phyloP scores from a whole-genome alignment of 2,888 invertebrate species.

The Aradus depressus region DNA sequence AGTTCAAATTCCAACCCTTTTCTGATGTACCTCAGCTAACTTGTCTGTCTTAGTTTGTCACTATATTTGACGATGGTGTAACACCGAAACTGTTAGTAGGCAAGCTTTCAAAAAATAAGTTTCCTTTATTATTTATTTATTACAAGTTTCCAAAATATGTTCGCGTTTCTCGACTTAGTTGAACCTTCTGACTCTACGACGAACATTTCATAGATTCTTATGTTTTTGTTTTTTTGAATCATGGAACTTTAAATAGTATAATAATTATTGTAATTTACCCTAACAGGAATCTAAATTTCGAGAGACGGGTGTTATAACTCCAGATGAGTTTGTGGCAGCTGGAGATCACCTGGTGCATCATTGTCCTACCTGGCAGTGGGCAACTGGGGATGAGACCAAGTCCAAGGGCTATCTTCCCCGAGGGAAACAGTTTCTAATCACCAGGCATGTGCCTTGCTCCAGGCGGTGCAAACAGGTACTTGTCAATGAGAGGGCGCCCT shows the following conservation, averaged over 20 bases:
- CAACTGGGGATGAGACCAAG: conserved; percentile 81
- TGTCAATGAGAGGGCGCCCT: neutral
- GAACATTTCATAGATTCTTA: no score
- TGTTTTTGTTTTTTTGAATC: no score
- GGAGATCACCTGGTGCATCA: conserved; percentile 98
- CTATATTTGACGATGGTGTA: no score
- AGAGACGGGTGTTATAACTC: conserved; percentile 96
- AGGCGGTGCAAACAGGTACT: conserved; percentile 81
- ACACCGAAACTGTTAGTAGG: no score
- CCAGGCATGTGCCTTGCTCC: conserved; percentile 92
- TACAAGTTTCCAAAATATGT: no score
- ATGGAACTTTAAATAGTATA: neutral
- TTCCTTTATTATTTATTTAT: no score
- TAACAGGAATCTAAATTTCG: conserved; percentile 87
- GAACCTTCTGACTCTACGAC: no score
- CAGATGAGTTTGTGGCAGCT: conserved; percentile 96
- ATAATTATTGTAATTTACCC: conserved; percentile 15
- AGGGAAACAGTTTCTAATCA: conserved; percentile 94
- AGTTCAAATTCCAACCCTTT: no score
- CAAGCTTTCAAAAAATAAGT: no score
- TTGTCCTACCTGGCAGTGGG: conserved; percentile 99
- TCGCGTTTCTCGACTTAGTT: no score
- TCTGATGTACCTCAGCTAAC: no score
- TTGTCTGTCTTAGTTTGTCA: no score
- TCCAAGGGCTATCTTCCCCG: conserved; percentile 79